Percentiles rank a stretch among this genome's conserved stretches.
Evolutionary conservation across 2,113 vertebrate species (phyloP).

Genomic region (Triplophysa siluroides): DNA sequence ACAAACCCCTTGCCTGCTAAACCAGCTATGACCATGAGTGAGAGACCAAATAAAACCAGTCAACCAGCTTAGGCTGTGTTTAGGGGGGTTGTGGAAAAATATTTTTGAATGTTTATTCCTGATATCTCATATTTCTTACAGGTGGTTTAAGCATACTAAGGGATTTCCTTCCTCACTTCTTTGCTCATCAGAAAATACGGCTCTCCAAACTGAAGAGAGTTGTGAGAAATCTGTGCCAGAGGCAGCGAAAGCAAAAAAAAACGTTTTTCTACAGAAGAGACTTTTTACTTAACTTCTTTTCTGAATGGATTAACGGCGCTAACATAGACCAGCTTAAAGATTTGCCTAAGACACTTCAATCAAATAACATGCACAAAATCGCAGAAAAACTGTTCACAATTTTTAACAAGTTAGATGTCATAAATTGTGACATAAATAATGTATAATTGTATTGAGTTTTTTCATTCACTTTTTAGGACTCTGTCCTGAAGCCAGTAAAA

Average conservation of each 20-base stretch:
- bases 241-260: no score
- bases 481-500: background rate
- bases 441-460: background rate
- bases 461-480: background rate
- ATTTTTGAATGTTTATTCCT: background rate
- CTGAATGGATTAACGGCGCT: constrained; percentile 48
- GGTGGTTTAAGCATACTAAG: constrained; percentile 38
- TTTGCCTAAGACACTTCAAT: constrained; percentile 50
- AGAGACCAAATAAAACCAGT: no score
- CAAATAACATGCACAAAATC: background rate
- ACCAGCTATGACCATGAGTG: no score
- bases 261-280: accelerated
- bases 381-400: constrained; percentile 47
- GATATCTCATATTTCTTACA: constrained; percentile 30
- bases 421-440: background rate
- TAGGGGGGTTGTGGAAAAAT: background rate
- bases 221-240: constrained; percentile 24
- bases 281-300: constrained; percentile 43
- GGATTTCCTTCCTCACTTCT: constrained; percentile 53
- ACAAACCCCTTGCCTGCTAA: no score
- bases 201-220: constrained; percentile 54
- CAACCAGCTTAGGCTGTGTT: no score
- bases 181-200: constrained; percentile 44
- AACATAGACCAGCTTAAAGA: constrained; percentile 32
- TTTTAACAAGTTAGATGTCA: constrained; percentile 40